Conservation (phyloP, 1,140 invertebrate species). For the Calephelis nemesis region DNA sequence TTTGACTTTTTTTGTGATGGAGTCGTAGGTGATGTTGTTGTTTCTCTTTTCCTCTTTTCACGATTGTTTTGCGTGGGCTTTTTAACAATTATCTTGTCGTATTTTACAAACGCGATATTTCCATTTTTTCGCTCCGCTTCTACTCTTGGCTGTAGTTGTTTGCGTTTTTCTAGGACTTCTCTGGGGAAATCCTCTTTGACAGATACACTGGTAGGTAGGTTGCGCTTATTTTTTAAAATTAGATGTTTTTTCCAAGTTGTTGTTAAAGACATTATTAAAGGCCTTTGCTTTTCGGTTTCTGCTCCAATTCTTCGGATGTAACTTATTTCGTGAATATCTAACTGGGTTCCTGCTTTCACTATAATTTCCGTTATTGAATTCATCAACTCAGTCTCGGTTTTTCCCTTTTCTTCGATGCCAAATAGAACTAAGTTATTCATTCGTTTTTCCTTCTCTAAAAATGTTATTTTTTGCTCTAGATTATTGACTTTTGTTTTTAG, state of each 20-base stretch:
- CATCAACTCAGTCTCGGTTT: no score
- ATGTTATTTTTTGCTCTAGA: slow-evolving; percentile 32
- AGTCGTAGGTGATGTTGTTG: neutral
- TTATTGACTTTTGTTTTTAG: slow-evolving; percentile 33
- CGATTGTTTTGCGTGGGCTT: slow-evolving; percentile 1
- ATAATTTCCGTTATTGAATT: no score
- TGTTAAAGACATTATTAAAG: slow-evolving; percentile 32
- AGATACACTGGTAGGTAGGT: slow-evolving; percentile 27
- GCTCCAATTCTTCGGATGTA: slow-evolving; percentile 32
- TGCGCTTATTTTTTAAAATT: slow-evolving; percentile 26
- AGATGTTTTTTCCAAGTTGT: slow-evolving; percentile 31
- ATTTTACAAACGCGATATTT: slow-evolving; percentile 33
- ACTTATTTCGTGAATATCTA: slow-evolving; percentile 19
- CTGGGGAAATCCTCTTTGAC: slow-evolving; percentile 35
- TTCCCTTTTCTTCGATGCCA: slow-evolving; percentile 30
- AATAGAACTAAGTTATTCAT: slow-evolving; percentile 36
- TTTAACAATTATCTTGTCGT: slow-evolving; percentile 35
- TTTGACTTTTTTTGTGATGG: neutral
- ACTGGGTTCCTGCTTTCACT: neutral
- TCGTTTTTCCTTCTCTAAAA: slow-evolving; percentile 35
- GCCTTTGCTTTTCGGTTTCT: slow-evolving; percentile 26
- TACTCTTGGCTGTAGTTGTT: slow-evolving; percentile 25
- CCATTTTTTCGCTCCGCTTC: slow-evolving; percentile 29
- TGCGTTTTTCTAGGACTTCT: slow-evolving; percentile 29
- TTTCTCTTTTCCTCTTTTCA: slow-evolving; percentile 38